Evolutionary conservation across 2,113 vertebrate genomes (phyloP).

Genomic region (Gallinago undulata): DNA sequence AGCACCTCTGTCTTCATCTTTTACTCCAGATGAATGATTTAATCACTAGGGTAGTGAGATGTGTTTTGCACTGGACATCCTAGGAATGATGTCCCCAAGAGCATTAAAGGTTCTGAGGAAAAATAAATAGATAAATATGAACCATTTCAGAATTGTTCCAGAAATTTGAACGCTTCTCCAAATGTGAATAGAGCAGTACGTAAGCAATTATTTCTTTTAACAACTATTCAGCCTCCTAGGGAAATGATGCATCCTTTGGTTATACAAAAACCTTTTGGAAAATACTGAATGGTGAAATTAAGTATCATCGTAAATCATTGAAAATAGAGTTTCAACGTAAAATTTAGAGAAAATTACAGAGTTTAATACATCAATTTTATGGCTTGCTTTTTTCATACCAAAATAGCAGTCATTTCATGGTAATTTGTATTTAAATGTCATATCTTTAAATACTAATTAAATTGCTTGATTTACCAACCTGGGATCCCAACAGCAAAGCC

Average conservation of each 20-base stretch:
- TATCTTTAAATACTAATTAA: slow-evolving; percentile 21
- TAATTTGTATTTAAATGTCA: slow-evolving; percentile 28
- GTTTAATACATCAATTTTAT: not conserved
- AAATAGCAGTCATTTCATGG: not conserved
- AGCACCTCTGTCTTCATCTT: not conserved
- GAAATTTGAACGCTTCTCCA: not conserved
- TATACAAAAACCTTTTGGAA: slow-evolving; percentile 3
- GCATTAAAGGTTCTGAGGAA: not conserved
- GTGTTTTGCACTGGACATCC: not conserved
- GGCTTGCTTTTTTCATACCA: not conserved
- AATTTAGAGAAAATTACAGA: slow-evolving; percentile 21
- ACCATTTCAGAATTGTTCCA: not conserved
- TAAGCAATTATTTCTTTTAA: slow-evolving; percentile 11
- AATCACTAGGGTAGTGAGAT: not conserved
- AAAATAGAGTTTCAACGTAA: slow-evolving; percentile 10
- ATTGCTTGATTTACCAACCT: not conserved
- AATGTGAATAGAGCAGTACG: not conserved
- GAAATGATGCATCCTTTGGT: not conserved
- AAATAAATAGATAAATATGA: not conserved
- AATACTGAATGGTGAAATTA: slow-evolving; percentile 33
- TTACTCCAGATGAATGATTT: not conserved
- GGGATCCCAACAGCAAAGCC: not conserved
- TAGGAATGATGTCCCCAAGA: not conserved
- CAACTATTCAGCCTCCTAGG: not conserved
- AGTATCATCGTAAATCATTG: not conserved